Conservation (phyloP, 2,113 vertebrate genomes). For the Podarcis muralis region DNA sequence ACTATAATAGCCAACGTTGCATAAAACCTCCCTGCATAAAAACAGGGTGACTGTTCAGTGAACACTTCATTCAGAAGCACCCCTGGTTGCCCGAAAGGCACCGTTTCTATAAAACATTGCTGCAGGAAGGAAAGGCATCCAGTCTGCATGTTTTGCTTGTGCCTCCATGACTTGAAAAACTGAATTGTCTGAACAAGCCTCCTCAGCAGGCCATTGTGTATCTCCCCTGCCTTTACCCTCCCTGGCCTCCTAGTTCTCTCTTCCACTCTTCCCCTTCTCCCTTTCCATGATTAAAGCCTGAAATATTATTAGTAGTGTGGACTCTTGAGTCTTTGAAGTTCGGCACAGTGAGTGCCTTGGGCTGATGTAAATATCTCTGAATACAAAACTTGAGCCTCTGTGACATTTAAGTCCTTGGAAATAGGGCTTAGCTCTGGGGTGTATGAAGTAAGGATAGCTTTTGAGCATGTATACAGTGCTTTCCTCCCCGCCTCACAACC, state of each 20-base stretch:
- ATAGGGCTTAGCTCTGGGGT: neutral
- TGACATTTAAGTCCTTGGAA: neutral
- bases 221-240: neutral
- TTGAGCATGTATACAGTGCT: neutral
- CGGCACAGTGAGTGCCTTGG: too few species aligned
- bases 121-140: neutral
- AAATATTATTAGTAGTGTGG: too few species aligned
- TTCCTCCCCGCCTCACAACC: too few species aligned
- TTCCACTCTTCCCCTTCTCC: neutral
- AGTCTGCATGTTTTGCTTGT: neutral
- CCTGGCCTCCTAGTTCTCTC: neutral
- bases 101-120: neutral
- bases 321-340: too few species aligned
- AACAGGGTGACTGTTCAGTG: too few species aligned
- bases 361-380: too few species aligned
- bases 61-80: neutral
- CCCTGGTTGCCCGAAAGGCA: neutral
- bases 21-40: too few species aligned
- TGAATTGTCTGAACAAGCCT: neutral
- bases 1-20: too few species aligned
- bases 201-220: neutral
- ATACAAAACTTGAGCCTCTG: neutral
- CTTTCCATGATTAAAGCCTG: too few species aligned
- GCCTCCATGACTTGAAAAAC: neutral
- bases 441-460: neutral